Conservation (phyloP, 2,113 vertebrate genomes). For the Caloenas nicobarica region DNA sequence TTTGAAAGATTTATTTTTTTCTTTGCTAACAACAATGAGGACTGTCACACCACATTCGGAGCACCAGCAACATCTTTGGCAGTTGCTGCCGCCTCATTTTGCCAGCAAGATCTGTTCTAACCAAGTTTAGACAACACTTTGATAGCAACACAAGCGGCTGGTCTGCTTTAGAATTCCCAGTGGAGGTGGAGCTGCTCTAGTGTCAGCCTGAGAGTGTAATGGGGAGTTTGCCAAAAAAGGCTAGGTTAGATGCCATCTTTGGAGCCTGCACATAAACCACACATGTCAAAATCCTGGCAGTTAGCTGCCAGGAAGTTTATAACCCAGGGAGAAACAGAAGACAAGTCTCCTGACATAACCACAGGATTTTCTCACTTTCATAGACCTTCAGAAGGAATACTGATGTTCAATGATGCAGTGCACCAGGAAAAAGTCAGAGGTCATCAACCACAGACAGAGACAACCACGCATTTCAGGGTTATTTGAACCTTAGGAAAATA, state of each 20-base stretch:
- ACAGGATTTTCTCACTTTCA: not conserved
- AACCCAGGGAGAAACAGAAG: not conserved
- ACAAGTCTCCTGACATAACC: not conserved
- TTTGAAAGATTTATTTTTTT: not conserved
- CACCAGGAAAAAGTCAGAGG: not conserved
- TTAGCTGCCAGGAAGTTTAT: not conserved
- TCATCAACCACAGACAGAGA: not conserved
- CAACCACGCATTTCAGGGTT: not conserved
- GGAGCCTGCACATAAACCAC: constrained; percentile 3
- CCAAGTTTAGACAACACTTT: constrained; percentile 45
- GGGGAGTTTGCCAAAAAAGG: constrained; percentile 54
- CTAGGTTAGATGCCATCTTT: not conserved
- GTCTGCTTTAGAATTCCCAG: constrained; percentile 37
- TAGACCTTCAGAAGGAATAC: not conserved
- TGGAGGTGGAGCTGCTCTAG: constrained; percentile 8
- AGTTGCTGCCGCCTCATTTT: not conserved
- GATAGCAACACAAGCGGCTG: not conserved
- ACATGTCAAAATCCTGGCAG: not conserved
- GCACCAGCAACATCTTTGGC: constrained; percentile 10
- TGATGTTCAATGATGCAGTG: not conserved
- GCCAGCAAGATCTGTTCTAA: constrained; percentile 24
- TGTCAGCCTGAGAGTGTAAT: not conserved
- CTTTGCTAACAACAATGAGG: not conserved
- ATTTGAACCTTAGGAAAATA: constrained; percentile 13
- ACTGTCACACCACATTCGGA: not conserved